Percentiles rank a stretch among this genome's conserved stretches.
These are phyloP conservation scores for Artibeus jamaicensis DNA, from an alignment of 2,797 vertebrate species.

Conservation along the genomic window DNA sequence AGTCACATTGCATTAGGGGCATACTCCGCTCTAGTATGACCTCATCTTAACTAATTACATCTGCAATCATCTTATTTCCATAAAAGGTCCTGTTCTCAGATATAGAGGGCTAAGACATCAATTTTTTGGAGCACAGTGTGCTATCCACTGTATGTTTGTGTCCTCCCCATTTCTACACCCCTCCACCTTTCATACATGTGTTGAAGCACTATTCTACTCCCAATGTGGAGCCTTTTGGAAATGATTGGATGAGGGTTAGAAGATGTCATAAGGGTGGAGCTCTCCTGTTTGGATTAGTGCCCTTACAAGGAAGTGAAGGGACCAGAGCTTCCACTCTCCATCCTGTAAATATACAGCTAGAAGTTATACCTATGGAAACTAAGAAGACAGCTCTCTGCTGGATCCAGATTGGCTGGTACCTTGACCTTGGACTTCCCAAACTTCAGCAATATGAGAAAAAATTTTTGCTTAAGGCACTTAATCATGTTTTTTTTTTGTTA, in stretches of 20 bases:
- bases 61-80: not conserved
- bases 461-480: not conserved
- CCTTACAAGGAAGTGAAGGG: not conserved
- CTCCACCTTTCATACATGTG: not conserved
- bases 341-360: not conserved
- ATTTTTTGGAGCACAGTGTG: not conserved
- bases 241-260: not conserved
- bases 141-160: not conserved
- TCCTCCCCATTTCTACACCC: no score
- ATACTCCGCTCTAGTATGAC: not conserved
- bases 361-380: not conserved
- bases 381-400: not conserved
- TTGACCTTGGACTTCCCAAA: not conserved
- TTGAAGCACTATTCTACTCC: not conserved
- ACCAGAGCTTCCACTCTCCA: not conserved
- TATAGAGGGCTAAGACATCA: not conserved
- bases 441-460: not conserved
- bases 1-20: not conserved
- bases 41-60: not conserved
- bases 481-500: not conserved
- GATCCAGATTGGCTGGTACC: not conserved
- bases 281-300: not conserved
- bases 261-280: not conserved
- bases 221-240: not conserved
- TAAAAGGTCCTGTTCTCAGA: not conserved